Conservation (phyloP, 2,888 invertebrate species). For the Bibio marci region DNA sequence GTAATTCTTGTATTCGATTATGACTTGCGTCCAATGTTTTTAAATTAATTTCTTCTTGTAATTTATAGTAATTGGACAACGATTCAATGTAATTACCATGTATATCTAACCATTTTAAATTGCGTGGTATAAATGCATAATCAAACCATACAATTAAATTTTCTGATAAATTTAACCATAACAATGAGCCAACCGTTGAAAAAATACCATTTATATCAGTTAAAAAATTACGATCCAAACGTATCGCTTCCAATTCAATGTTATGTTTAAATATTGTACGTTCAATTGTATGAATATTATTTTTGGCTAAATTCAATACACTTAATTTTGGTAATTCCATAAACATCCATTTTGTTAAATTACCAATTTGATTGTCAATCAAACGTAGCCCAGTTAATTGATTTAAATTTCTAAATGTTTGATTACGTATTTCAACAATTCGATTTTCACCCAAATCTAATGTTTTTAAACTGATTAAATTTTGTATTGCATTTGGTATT, state of each 20-base stretch:
- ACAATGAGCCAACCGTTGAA: conserved; percentile 63
- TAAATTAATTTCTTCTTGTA: conserved; percentile 63
- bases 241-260: conserved; percentile 65
- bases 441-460: conserved; percentile 86
- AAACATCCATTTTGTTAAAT: conserved; percentile 70
- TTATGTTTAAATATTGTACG: conserved; percentile 70
- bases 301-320: conserved; percentile 76
- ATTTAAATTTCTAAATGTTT: conserved; percentile 68
- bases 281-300: conserved; percentile 73
- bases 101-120: conserved; percentile 78
- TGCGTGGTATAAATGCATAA: conserved; percentile 78
- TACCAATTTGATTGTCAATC: conserved; percentile 80
- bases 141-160: conserved; percentile 88
- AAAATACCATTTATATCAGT: conserved; percentile 82
- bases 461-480: conserved; percentile 66
- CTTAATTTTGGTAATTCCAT: conserved; percentile 70
- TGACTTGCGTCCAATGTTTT: conserved; percentile 79
- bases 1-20: conserved; percentile 68
- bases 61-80: conserved; percentile 73
- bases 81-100: conserved; percentile 80
- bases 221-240: conserved; percentile 74
- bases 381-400: conserved; percentile 74
- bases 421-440: conserved; percentile 65
- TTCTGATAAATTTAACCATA: conserved; percentile 78
- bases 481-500: conserved; percentile 69